Conservation (phyloP, 1,140 invertebrate species). For the Drosophila nebulosa region DNA sequence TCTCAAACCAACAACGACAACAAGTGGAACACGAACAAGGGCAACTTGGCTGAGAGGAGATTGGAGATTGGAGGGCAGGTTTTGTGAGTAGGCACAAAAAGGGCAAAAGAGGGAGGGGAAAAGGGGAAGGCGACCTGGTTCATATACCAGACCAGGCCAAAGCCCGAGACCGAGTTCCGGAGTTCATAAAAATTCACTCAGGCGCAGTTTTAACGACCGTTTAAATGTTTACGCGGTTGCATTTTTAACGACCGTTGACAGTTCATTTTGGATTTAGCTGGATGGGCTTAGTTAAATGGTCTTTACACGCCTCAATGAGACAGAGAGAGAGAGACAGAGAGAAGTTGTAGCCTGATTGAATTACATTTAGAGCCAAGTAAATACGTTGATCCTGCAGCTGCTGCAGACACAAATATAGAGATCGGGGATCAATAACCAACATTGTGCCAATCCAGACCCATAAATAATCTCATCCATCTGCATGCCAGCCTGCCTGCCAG, state of each 20-base stretch:
- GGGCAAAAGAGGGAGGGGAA: not conserved
- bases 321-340: not conserved
- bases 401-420: not conserved
- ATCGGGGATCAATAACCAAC: not conserved
- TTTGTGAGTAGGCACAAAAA: not conserved
- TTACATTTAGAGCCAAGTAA: not conserved
- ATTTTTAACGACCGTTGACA: conserved; percentile 72
- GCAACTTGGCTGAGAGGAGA: not conserved
- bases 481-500: not conserved
- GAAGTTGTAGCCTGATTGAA: not conserved
- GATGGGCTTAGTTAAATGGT: conserved; percentile 53
- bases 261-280: conserved; percentile 63
- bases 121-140: not conserved
- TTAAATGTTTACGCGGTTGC: conserved; percentile 70
- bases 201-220: conserved; percentile 67
- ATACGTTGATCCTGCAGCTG: not conserved
- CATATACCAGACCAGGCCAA: not conserved
- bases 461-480: not conserved
- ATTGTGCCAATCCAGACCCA: not conserved
- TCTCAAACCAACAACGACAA: not conserved
- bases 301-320: not conserved
- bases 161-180: not conserved
- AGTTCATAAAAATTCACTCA: conserved; percentile 73
- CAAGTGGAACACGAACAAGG: conserved; percentile 4
- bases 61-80: conserved; percentile 2